Evolutionary conservation across 1,140 invertebrate genomes (phyloP), one percentile per base, ranked within the genome.

Genomic region (Micrasema minimum): DNA sequence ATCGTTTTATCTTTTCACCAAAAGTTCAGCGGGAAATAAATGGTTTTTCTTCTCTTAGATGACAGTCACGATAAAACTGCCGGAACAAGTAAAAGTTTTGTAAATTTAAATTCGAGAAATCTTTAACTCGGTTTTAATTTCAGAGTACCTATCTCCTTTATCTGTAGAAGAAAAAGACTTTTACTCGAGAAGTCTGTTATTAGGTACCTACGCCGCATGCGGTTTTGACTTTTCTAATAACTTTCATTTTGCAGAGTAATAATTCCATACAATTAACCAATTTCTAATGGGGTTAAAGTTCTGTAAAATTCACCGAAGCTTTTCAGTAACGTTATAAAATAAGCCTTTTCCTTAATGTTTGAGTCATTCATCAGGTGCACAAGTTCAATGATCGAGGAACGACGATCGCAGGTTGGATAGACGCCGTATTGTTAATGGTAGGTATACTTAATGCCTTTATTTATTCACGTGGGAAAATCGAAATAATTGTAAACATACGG

Each of bases 401-500:
- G 50, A 53, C 22, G 20, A 26, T n/a, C 50, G 11, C 26, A 20
- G 50, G 50, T 20, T n/a, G 12, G 50, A n/a, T 53, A 53, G 18
- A 53, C 18, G 18, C 3, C 35, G 55, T 16, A 59, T 37, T 59
- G 55, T 41, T 59, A 37, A 59, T 59, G 31, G 16, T n/a, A 55
- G 7, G 26, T 31, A 31, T 31, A 31, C 26, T 7, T 59, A 38
- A 59, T 59, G 14, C n/a, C 26, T 59, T 35, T 59, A 59, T 59
- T 59, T 59, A 59, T 59, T 59, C 55, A 59, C 55, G 14, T 38
- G 55, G 55, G 55, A 59, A 59, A 37, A 59, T 59, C 2, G 50
- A 31, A 31, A 31, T 31, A 53, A 48, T 48, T 48, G 50, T 31
- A 53, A 53, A 53, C 50, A 53, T 53, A 26, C 50, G 55, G 55